phyloP scores from a whole-genome alignment of 2,888 invertebrate species.

The Nomada goodeniana region DNA sequence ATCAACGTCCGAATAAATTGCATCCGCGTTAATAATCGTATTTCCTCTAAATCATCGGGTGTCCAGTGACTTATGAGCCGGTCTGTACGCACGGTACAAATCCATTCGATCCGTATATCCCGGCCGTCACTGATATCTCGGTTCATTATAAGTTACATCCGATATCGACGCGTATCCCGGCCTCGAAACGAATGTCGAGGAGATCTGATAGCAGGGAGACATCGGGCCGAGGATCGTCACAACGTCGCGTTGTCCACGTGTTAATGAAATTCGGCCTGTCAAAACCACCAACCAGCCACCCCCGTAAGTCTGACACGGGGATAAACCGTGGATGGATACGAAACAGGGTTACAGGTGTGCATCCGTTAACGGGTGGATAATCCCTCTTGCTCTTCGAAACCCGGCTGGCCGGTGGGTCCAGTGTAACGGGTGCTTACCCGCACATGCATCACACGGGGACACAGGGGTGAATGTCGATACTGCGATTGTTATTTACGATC shows the following conservation, averaged over 20 bases:
- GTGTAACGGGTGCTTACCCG: slow-evolving; percentile 55
- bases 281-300: slow-evolving; percentile 54
- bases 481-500: slow-evolving; percentile 79
- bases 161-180: not conserved
- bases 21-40: too few relatives aligned
- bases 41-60: too few relatives aligned
- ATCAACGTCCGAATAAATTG: too few relatives aligned
- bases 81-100: not conserved
- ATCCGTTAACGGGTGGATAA: slow-evolving; percentile 47
- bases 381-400: slow-evolving; percentile 49
- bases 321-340: slow-evolving; percentile 63
- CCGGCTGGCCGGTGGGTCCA: slow-evolving; percentile 34
- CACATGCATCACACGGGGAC: slow-evolving; percentile 73
- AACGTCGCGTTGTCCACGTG: slow-evolving; percentile 45
- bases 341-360: slow-evolving; percentile 34
- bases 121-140: slow-evolving; percentile 3
- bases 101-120: not conserved
- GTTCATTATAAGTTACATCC: slow-evolving; percentile 27
- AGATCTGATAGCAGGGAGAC: slow-evolving; percentile 9
- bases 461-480: slow-evolving; percentile 76
- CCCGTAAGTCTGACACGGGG: slow-evolving; percentile 46
- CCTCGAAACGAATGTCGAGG: slow-evolving; percentile 26
- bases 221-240: slow-evolving; percentile 4
- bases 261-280: slow-evolving; percentile 70
- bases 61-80: too few relatives aligned